phyloP scores from a whole-genome alignment of 2,888 invertebrate genomes.

The Galeruca laticollis region DNA sequence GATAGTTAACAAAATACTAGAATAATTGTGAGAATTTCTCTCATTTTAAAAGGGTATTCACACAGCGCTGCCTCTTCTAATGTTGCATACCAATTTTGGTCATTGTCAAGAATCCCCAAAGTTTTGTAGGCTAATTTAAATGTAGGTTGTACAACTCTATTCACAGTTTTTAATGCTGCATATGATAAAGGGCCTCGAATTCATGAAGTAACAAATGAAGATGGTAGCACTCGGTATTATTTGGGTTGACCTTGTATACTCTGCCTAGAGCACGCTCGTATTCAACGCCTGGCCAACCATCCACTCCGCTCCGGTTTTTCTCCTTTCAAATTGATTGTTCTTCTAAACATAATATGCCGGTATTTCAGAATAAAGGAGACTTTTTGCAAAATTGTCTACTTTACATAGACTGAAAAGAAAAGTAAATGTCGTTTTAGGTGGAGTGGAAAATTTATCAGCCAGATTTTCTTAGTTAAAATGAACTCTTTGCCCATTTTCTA shows the following conservation, averaged over 20 bases:
- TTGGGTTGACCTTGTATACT: slow-evolving; percentile 40
- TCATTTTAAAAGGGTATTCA: neutral
- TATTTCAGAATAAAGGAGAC: too few species aligned
- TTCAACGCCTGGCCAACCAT: slow-evolving; percentile 34
- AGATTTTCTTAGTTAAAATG: too few species aligned
- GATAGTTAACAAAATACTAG: too few species aligned
- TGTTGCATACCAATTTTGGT: too few species aligned
- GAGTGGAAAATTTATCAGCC: neutral
- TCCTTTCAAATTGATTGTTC: too few species aligned
- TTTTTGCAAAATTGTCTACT: too few species aligned
- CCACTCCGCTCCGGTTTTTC: slow-evolving; percentile 1
- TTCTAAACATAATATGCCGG: too few species aligned
- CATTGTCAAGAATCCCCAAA: too few species aligned
- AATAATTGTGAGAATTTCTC: neutral
- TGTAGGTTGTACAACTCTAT: neutral
- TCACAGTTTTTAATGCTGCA: neutral
- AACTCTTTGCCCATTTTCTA: too few species aligned
- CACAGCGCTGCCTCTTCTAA: too few species aligned
- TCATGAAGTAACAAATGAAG: slow-evolving; percentile 2
- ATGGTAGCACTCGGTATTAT: slow-evolving; percentile 23
- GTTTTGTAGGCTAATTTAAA: too few species aligned
- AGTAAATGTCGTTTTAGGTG: too few species aligned
- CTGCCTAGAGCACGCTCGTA: slow-evolving; percentile 34
- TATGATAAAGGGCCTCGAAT: neutral
- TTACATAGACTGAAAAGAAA: slow-evolving; percentile 3